Conservation (phyloP, 2,888 invertebrate genomes). For the Malthinus flaveolus region DNA sequence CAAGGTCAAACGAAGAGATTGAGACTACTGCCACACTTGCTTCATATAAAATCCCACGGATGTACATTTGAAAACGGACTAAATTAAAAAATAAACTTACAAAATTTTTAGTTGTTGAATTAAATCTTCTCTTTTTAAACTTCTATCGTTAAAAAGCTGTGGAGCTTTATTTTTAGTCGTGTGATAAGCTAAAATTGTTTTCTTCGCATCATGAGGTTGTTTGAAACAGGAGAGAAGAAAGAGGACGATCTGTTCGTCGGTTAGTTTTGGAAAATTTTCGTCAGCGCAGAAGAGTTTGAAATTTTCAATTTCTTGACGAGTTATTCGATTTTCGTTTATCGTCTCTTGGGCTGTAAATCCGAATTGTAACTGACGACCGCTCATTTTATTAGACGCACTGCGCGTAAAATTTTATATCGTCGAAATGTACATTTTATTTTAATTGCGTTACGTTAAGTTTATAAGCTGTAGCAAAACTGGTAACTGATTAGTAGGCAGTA, state of each 20-base stretch:
- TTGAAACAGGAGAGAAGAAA: constrained; percentile 67
- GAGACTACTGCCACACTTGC: no score
- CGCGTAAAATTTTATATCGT: no score
- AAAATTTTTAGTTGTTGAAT: constrained; percentile 48
- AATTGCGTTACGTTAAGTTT: no score
- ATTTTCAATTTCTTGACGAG: constrained; percentile 40
- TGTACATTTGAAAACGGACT: no score
- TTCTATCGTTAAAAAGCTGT: constrained; percentile 65
- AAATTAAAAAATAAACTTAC: neutral
- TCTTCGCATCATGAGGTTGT: constrained; percentile 61
- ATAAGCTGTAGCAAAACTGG: no score
- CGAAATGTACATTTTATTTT: no score
- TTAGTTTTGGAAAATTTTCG: constrained; percentile 45
- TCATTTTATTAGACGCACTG: no score
- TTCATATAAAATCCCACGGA: no score
- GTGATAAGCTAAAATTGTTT: constrained; percentile 68
- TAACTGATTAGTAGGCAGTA: no score
- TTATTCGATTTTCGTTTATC: constrained; percentile 37
- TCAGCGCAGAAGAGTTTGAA: constrained; percentile 42
- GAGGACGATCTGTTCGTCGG: constrained; percentile 65
- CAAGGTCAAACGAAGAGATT: no score
- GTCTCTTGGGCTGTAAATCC: neutral
- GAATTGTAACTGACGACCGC: no score
- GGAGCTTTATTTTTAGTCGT: constrained; percentile 61
- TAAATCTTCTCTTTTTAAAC: constrained; percentile 51